A percentile compares a stretch with the other conserved stretches of the same genome.
Evolutionary conservation across 2,113 vertebrate species (phyloP).

Genomic region (Dryoscopus gambensis): DNA sequence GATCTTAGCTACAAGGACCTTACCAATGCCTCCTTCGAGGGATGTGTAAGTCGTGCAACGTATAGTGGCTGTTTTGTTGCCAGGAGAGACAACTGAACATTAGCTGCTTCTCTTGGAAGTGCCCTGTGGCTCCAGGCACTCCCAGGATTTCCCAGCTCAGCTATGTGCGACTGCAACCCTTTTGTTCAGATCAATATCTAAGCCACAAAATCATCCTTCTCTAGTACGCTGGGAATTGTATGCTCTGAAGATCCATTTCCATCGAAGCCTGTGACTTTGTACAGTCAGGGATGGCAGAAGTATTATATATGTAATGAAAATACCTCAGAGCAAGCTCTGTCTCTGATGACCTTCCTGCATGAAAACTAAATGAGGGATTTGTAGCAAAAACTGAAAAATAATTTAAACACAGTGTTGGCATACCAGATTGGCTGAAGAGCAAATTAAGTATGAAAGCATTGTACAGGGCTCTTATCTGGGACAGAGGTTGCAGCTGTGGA

Average conservation of each 20-base stretch:
- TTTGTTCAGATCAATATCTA: neutral
- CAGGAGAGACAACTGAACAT: neutral
- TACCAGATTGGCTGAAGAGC: neutral
- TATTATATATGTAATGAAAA: neutral
- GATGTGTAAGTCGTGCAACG: accelerated
- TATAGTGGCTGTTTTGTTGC: neutral
- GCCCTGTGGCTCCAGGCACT: neutral
- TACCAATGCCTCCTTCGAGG: neutral
- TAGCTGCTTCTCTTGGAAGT: neutral
- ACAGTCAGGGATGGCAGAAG: neutral
- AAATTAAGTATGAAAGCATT: neutral
- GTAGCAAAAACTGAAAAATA: neutral
- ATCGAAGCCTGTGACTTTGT: neutral
- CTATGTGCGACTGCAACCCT: neutral
- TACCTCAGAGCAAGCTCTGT: neutral
- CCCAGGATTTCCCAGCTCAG: neutral
- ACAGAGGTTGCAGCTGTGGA: neutral
- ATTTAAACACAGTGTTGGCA: neutral
- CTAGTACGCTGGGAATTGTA: accelerated
- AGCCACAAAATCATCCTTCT: neutral
- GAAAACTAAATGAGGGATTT: neutral
- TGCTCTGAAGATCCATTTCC: neutral
- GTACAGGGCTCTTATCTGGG: neutral
- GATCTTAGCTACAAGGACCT: neutral
- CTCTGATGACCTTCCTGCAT: neutral